Base-by-base conservation (phyloP, 1,140 invertebrate genomes). In the Triops cancriformis region DNA sequence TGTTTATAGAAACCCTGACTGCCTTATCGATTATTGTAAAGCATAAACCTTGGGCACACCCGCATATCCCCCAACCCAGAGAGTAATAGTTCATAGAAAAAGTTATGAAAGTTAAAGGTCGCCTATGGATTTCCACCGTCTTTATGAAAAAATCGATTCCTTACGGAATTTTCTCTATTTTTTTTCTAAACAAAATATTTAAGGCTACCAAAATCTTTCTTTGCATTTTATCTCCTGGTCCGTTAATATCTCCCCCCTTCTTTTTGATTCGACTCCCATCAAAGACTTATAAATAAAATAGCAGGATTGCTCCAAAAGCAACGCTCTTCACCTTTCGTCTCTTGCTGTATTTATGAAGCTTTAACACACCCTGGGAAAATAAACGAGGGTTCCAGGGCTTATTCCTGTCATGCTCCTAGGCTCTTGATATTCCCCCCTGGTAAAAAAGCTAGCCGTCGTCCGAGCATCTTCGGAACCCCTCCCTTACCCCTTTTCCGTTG, bases 251-350 rank as follows among this genome's bases (percentile, higher is more conserved):
- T 37, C 31, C n/a, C 43, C 43, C 11, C 43, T 45, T 45, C 51
- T 64, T 64, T 64, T 64, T 64, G 6, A 18, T 64, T 64, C 51
- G 23, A 64, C 14, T 23, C n/a, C 51, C 51, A 64, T 64, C 51
- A 64, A 64, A 64, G 51, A 23, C 51, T 64, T 64, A 64, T 64
- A 64, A 64, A 64, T 64, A 64, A 64, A 64, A 64, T 64, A 64
- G 51, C 14, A 64, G 51, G 51, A 64, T 64, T 64, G 51, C 14
- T 7, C 11, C 43, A 45, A 11, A 45, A 18, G 11, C 11, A 45
- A 45, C 6, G 11, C 43, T 45, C 43, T 45, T 12, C 43, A 64
- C 2, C 51, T 64, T 64, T 64, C 51, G 14, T 23, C 51, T 23
- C 51, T 18, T 64, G 51, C 51, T 64, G 23, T 18, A 64, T 64